Evolutionary conservation across 2,888 invertebrate genomes (phyloP), one percentile per base, ranked within the genome.

Genomic region (Chrysopilus asiliformis): DNA sequence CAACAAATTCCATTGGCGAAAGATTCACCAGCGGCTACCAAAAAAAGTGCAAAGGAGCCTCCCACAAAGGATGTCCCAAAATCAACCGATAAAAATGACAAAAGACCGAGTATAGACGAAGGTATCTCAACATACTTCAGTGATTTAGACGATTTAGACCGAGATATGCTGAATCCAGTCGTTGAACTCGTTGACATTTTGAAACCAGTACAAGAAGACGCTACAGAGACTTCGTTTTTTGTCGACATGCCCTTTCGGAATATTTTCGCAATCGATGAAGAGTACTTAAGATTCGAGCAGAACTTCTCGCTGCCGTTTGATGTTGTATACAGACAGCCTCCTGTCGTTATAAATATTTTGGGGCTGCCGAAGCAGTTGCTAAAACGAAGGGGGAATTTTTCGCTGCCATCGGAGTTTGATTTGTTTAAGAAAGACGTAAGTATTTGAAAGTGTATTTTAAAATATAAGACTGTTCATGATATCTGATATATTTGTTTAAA

Each of bases 61-160:
- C 4, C 4, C 24, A 5, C 8, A 3, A 36, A 30, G 16, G 16
- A 36, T 30, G 30, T 31, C 10, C n/a, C n/a, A n/a, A n/a, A n/a
- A n/a, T n/a, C n/a, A n/a, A n/a, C 29, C 2, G 36, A 30, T 16
- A 29, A 36, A 22, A 36, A 30, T 4, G 29, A 30, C n/a, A 30
- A 30, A 16, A 22, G 50, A 32, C 36, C 50, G 17, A 44, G 41
- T 26, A 32, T 48, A 16, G 43, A 43, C 43, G 60, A 60, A 45
- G 60, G 60, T 40, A 51, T 60, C 39, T 55, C 47, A 39, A 22
- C 22, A 10, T n/a, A n/a, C n/a, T 53, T 61, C 43, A 50, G 58
- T 37, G 61, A 60, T 42, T 36, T 53, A 15, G 57, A 58, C 40
- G 57, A 58, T 28, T 44, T 49, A 18, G 56, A 53, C 10, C 43